phyloP scores from a whole-genome alignment of 2,888 invertebrate genomes.

The Eueremaeus valkanovi region DNA sequence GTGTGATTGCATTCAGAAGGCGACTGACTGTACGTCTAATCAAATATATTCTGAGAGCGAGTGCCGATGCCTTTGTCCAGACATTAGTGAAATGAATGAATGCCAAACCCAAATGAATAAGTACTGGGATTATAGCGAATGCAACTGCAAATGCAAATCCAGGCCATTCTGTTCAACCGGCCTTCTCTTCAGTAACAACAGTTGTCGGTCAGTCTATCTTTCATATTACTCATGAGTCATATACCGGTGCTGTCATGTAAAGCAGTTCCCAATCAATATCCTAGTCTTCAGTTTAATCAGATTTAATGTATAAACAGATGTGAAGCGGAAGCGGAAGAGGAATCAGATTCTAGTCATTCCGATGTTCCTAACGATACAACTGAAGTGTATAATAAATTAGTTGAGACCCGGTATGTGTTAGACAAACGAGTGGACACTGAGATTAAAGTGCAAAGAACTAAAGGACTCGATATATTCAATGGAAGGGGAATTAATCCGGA shows the following conservation, averaged over 20 bases:
- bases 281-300: neutral
- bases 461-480: conserved; percentile 4
- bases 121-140: conserved; percentile 61
- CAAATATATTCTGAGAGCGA: conserved; percentile 38
- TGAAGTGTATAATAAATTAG: neutral
- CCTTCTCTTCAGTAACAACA: conserved; percentile 59
- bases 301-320: neutral
- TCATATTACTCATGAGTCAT: neutral
- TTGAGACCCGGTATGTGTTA: neutral
- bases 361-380: neutral
- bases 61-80: conserved; percentile 42
- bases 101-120: conserved; percentile 3
- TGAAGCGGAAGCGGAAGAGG: neutral
- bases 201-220: conserved; percentile 57
- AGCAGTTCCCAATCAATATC: too few species aligned
- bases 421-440: neutral
- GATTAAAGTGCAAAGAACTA: neutral
- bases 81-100: neutral
- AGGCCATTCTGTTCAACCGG: conserved; percentile 61
- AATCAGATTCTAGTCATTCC: neutral
- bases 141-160: conserved; percentile 61
- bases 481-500: conserved; percentile 19
- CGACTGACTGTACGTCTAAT: conserved; percentile 27
- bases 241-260: too few species aligned
- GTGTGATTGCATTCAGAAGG: conserved; percentile 42